Evolutionary conservation across 2,797 vertebrate genomes (phyloP).

Genomic region (Phoxinus dragarum): DNA sequence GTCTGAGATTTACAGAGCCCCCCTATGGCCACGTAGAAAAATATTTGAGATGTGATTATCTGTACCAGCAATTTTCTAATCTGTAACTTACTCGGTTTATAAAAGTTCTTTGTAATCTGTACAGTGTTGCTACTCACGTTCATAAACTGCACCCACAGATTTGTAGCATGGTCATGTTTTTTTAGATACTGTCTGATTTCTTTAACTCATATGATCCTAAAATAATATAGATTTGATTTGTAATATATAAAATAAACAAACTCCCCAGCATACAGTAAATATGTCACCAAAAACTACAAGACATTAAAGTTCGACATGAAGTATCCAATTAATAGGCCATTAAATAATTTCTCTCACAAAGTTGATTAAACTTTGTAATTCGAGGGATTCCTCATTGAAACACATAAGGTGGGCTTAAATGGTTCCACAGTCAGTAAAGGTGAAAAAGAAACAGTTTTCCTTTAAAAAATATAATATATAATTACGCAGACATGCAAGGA

Average conservation of each 20-base stretch:
- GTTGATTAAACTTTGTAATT: too few species aligned
- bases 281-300: background rate
- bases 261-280: background rate
- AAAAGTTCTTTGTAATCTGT: too few species aligned
- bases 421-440: too few species aligned
- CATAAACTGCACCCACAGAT: background rate
- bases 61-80: background rate
- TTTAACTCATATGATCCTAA: background rate
- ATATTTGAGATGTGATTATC: background rate
- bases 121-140: background rate
- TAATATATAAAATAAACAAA: background rate
- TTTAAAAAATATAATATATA: too few species aligned
- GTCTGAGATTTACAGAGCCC: constrained; percentile 1
- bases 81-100: background rate
- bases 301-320: too few species aligned
- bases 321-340: too few species aligned
- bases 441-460: too few species aligned
- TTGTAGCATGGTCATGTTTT: background rate
- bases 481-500: too few species aligned
- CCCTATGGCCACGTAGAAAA: background rate
- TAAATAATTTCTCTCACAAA: too few species aligned
- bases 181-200: background rate
- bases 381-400: too few species aligned
- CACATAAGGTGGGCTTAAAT: too few species aligned
- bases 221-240: background rate